Percentiles rank a stretch among this genome's conserved stretches.
phyloP scores from a whole-genome alignment of 2,797 vertebrate genomes.

The Gymnopithys bicolor region DNA sequence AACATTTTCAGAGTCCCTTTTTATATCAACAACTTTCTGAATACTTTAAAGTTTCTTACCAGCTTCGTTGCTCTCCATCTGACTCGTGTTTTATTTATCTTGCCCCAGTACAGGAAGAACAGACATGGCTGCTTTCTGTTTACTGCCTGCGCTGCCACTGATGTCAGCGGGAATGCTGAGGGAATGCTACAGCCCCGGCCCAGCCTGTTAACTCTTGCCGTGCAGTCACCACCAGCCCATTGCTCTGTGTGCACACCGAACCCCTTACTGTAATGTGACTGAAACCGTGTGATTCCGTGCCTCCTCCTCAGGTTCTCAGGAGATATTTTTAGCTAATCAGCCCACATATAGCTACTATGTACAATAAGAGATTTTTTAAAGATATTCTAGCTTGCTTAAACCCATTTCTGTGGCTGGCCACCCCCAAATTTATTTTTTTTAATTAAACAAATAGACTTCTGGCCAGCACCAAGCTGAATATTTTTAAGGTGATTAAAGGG shows the following conservation, averaged over 20 bases:
- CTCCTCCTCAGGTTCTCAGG: neutral
- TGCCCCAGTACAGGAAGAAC: neutral
- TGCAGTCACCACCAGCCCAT: neutral
- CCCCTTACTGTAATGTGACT: neutral
- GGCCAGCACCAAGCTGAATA: neutral
- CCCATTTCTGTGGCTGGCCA: neutral
- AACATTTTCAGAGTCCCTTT: neutral
- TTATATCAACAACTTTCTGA: neutral
- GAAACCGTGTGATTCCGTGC: neutral
- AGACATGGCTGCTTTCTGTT: constrained; percentile 64
- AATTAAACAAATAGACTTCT: neutral
- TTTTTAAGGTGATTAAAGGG: neutral
- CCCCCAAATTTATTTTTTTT: neutral
- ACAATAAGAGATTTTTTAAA: neutral
- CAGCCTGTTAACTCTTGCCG: constrained; percentile 31
- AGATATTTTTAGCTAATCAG: neutral
- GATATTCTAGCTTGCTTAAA: neutral
- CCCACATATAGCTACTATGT: neutral
- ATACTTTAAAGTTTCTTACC: constrained; percentile 57
- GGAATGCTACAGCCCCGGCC: neutral
- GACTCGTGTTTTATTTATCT: neutral
- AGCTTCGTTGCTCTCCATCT: constrained; percentile 47
- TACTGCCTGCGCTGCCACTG: constrained; percentile 41
- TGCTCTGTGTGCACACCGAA: neutral
- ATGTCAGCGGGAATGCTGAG: constrained; percentile 34